A percentile compares a stretch with the other conserved stretches of the same genome.
Conservation (phyloP, 2,113 vertebrate species). For the Grammomys dolichurus region DNA sequence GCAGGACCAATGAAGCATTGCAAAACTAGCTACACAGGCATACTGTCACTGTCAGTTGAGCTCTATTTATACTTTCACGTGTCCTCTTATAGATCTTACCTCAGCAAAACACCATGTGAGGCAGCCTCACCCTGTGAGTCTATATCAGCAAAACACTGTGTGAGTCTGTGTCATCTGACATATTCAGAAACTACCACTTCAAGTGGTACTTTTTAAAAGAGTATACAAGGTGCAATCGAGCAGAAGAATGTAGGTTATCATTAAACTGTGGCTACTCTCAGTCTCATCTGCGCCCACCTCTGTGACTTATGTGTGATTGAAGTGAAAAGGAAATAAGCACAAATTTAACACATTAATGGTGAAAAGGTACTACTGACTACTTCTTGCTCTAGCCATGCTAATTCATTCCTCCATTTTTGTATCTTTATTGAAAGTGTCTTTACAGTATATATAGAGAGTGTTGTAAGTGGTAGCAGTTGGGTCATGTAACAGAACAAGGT, state of each 20-base stretch:
- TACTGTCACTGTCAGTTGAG: too few relatives aligned
- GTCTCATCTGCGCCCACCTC: background rate
- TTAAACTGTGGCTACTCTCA: background rate
- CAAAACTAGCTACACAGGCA: too few relatives aligned
- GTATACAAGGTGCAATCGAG: background rate
- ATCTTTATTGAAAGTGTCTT: constrained; percentile 71
- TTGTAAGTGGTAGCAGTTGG: constrained; percentile 47
- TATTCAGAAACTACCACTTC: too few relatives aligned
- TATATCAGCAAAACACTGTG: too few relatives aligned
- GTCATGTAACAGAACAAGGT: constrained; percentile 61
- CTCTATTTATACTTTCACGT: too few relatives aligned
- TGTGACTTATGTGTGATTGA: background rate
- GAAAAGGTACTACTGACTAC: constrained; percentile 7
- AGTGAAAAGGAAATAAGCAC: background rate
- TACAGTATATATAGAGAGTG: constrained; percentile 67
- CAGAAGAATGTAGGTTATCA: background rate
- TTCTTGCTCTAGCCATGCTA: constrained; percentile 38
- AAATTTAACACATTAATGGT: constrained; percentile 24
- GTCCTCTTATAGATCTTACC: too few relatives aligned
- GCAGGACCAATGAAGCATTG: too few relatives aligned
- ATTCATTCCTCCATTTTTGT: constrained; percentile 55
- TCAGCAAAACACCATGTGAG: too few relatives aligned
- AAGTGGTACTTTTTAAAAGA: background rate
- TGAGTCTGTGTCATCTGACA: too few relatives aligned
- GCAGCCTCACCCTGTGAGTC: too few relatives aligned